Evolutionary conservation across 2,797 vertebrate species (phyloP).

Genomic region (Lateolabrax maculatus): DNA sequence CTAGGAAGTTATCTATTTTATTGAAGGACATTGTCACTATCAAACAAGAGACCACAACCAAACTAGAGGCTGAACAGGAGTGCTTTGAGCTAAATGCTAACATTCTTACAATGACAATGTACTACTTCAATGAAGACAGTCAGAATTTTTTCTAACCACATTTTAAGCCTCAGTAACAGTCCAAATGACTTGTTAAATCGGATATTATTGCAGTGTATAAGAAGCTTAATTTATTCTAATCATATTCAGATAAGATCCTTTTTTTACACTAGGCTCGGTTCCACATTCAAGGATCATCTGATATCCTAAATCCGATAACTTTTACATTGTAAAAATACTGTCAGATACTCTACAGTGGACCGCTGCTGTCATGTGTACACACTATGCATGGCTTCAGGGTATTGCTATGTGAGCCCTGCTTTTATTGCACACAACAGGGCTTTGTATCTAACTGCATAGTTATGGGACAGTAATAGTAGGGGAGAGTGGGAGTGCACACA

Average conservation of each 20-base stretch:
- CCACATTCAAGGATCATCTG: constrained; percentile 53
- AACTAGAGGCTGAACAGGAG: neutral
- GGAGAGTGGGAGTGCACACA: constrained; percentile 61
- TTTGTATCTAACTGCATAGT: constrained; percentile 71
- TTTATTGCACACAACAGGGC: constrained; percentile 74
- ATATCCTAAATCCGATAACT: constrained; percentile 54
- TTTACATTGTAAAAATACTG: constrained; percentile 50
- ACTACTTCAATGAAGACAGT: constrained; percentile 16
- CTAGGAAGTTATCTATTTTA: too few relatives aligned
- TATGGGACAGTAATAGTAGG: constrained; percentile 75
- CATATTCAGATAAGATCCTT: constrained; percentile 54
- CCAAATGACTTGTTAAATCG: constrained; percentile 17
- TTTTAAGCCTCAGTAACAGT: constrained; percentile 24
- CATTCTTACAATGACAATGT: constrained; percentile 8
- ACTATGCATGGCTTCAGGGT: constrained; percentile 60
- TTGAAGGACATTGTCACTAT: neutral
- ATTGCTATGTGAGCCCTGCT: constrained; percentile 54
- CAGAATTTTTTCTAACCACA: constrained; percentile 19
- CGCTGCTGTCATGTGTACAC: constrained; percentile 31
- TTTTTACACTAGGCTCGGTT: constrained; percentile 43
- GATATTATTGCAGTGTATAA: constrained; percentile 27
- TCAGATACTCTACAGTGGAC: constrained; percentile 33
- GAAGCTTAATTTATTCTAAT: constrained; percentile 45
- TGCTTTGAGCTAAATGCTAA: neutral
- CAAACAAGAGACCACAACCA: neutral